Evolutionary conservation across 2,113 vertebrate species (phyloP).

Genomic region (Oophaga pumilio): DNA sequence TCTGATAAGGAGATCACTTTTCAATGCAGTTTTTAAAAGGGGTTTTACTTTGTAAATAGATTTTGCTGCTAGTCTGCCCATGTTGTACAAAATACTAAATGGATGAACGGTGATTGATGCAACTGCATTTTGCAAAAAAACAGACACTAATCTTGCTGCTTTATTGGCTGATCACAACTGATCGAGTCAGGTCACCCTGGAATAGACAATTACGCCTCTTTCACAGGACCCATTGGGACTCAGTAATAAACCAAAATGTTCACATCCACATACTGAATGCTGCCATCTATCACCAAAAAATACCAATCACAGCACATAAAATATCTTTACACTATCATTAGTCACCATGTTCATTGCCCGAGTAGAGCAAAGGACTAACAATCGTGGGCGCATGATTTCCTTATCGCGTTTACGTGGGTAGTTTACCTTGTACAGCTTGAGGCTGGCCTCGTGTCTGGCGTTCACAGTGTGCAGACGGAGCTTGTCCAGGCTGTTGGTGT

Average conservation of each 20-base stretch:
- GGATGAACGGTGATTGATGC: background rate
- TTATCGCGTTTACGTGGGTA: background rate
- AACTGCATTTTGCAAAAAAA: background rate
- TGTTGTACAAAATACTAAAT: background rate
- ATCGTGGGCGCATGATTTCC: background rate
- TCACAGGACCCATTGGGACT: background rate
- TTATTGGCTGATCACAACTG: background rate
- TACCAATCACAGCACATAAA: background rate
- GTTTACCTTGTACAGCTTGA: conserved; percentile 97
- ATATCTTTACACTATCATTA: too few species aligned
- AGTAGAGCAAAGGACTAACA: background rate
- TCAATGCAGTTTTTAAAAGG: too few species aligned
- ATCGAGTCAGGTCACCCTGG: background rate
- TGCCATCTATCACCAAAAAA: background rate
- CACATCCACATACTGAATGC: background rate
- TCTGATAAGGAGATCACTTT: too few species aligned
- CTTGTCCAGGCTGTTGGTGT: conserved; percentile 98
- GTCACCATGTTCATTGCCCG: background rate
- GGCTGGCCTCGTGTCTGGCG: conserved; percentile 94
- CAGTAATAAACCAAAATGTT: background rate
- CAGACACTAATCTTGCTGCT: background rate
- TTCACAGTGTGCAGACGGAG: conserved; percentile 95
- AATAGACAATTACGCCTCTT: background rate
- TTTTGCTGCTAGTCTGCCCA: too few species aligned
- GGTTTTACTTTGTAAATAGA: too few species aligned